Evolutionary conservation across 35 echinoderm and acorn worm species (phyloP).

Genomic region (Anneissia japonica): DNA sequence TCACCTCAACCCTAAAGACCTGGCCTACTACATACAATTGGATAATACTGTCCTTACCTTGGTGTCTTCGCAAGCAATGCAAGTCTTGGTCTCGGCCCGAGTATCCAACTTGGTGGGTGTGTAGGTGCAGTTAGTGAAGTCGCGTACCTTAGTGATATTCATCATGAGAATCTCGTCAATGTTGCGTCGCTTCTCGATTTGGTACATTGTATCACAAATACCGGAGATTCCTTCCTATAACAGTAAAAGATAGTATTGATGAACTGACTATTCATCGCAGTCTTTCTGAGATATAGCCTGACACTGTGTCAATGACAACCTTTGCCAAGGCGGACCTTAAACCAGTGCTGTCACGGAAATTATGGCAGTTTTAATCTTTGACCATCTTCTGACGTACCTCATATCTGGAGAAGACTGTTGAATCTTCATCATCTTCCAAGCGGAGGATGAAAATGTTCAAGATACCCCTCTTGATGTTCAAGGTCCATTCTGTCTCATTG

Average conservation of each 20-base stretch:
- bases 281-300: too few species aligned
- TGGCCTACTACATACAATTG: too few species aligned
- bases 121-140: slow-evolving; percentile 41
- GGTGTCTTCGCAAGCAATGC: slow-evolving; percentile 26
- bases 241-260: too few species aligned
- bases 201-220: slow-evolving; percentile 38
- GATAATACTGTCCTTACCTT: too few species aligned
- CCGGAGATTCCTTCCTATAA: slow-evolving; percentile 47
- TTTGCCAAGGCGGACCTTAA: too few species aligned
- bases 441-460: slow-evolving; percentile 28
- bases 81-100: neutral
- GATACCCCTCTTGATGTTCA: slow-evolving; percentile 54
- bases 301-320: too few species aligned
- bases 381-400: neutral
- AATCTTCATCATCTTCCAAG: neutral
- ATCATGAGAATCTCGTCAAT: slow-evolving; percentile 9
- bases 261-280: too few species aligned
- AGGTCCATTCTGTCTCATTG: slow-evolving; percentile 36
- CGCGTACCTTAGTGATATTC: slow-evolving; percentile 41
- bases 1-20: too few species aligned
- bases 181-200: neutral
- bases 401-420: neutral
- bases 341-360: too few species aligned
- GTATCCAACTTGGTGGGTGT: neutral
- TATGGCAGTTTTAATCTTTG: too few species aligned